Percentiles rank a stretch among this genome's conserved stretches.
Conservation (phyloP, 2,113 vertebrate species). For the Cyprinodon brontotheroides region DNA sequence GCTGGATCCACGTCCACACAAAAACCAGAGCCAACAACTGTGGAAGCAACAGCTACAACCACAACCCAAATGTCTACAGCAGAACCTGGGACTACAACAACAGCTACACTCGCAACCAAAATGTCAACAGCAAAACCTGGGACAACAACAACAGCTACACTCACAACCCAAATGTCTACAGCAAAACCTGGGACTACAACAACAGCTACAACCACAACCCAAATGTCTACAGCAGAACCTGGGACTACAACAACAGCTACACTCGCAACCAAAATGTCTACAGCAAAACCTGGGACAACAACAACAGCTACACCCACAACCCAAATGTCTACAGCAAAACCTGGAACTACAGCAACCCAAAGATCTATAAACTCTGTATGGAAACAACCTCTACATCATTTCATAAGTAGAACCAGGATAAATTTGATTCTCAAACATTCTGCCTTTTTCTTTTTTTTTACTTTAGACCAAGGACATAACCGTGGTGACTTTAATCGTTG, state of each 20-base stretch:
- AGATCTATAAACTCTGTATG: no score
- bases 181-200: no score
- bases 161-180: no score
- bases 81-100: neutral
- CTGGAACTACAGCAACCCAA: neutral
- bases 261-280: no score
- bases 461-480: fast-evolving
- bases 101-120: no score
- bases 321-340: neutral
- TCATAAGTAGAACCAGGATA: neutral
- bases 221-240: neutral
- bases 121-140: no score
- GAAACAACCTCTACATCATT: neutral
- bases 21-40: neutral
- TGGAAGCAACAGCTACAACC: neutral
- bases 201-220: neutral
- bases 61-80: neutral
- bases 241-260: neutral
- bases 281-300: no score
- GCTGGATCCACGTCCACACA: neutral
- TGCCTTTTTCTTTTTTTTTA: neutral
- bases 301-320: neutral
- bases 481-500: fast-evolving
- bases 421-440: neutral
- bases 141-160: no score